These are phyloP conservation scores for Teleopsis dalmanni DNA, from an alignment of 1,140 invertebrate genomes.

Conservation along the genomic window DNA sequence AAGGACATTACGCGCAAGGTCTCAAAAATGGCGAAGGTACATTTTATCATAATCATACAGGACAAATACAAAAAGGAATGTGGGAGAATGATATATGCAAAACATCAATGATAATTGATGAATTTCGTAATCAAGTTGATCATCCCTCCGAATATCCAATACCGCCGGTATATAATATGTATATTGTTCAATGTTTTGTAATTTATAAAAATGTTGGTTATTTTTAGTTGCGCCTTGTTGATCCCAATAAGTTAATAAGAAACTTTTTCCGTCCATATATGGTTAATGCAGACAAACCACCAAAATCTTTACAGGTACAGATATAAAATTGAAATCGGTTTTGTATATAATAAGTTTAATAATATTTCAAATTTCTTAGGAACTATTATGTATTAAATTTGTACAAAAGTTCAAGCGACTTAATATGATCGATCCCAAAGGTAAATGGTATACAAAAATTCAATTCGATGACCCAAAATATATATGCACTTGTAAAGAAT, in stretches of 20 bases:
- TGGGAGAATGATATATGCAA: constrained; percentile 48
- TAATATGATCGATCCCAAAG: constrained; percentile 4
- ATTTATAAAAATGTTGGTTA: not conserved
- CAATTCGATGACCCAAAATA: not conserved
- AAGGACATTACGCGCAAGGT: constrained; percentile 49
- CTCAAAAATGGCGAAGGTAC: constrained; percentile 51
- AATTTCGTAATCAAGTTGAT: constrained; percentile 15
- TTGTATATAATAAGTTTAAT: not conserved
- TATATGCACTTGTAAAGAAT: constrained; percentile 5
- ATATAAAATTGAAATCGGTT: not conserved
- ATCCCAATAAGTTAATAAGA: constrained; percentile 31
- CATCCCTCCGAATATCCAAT: constrained; percentile 29
- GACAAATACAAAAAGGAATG: constrained; percentile 51
- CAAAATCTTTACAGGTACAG: constrained; percentile 14
- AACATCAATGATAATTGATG: constrained; percentile 46
- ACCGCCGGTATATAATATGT: constrained; percentile 8
- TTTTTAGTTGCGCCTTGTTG: constrained; percentile 13
- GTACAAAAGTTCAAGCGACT: constrained; percentile 1
- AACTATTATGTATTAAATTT: constrained; percentile 9
- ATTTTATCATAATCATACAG: constrained; percentile 51
- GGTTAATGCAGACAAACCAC: constrained; percentile 13
- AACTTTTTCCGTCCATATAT: constrained; percentile 26
- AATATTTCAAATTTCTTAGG: not conserved
- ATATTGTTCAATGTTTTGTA: not conserved
- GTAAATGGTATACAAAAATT: constrained; percentile 1